Percentiles rank a stretch among this genome's conserved stretches.
Conservation (phyloP, 1,140 invertebrate species). For the Plodia interpunctella region DNA sequence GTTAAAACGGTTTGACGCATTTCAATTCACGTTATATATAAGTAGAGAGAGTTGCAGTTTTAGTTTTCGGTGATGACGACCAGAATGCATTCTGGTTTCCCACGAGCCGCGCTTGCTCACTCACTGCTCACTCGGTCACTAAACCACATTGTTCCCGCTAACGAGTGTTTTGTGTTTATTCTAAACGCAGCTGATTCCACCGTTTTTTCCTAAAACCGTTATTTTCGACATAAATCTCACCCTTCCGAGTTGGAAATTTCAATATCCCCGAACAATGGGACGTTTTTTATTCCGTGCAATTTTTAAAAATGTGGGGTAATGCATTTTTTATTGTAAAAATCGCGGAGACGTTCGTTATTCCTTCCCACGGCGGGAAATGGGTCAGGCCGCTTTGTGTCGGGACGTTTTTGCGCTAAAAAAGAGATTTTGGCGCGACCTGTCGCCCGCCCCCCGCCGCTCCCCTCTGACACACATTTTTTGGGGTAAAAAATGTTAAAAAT, state of each 20-base stretch:
- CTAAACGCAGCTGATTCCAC: constrained; percentile 54
- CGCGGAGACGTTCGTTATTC: constrained; percentile 67
- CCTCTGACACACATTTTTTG: constrained; percentile 69
- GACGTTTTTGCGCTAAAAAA: constrained; percentile 72
- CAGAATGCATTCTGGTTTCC: not conserved
- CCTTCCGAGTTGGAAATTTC: constrained; percentile 71
- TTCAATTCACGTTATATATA: no score
- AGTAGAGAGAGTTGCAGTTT: no score
- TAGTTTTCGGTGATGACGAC: no score
- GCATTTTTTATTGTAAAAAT: constrained; percentile 69
- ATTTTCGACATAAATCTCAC: constrained; percentile 73
- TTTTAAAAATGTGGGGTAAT: constrained; percentile 74
- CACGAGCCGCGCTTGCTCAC: constrained; percentile 1
- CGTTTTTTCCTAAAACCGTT: constrained; percentile 69
- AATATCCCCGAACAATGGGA: constrained; percentile 68
- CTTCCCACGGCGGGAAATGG: constrained; percentile 74
- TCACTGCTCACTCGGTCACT: constrained; percentile 18
- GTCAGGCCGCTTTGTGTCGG: constrained; percentile 60
- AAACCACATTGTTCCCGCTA: constrained; percentile 11
- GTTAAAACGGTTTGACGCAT: no score
- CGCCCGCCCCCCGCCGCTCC: constrained; percentile 24
- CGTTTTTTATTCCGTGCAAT: constrained; percentile 55
- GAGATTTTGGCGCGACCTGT: constrained; percentile 51
- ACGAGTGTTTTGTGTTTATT: constrained; percentile 20
- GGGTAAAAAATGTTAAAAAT: constrained; percentile 67